Conservation (phyloP, 2,888 invertebrate genomes). For the Xanthorhoe spadicearia region DNA sequence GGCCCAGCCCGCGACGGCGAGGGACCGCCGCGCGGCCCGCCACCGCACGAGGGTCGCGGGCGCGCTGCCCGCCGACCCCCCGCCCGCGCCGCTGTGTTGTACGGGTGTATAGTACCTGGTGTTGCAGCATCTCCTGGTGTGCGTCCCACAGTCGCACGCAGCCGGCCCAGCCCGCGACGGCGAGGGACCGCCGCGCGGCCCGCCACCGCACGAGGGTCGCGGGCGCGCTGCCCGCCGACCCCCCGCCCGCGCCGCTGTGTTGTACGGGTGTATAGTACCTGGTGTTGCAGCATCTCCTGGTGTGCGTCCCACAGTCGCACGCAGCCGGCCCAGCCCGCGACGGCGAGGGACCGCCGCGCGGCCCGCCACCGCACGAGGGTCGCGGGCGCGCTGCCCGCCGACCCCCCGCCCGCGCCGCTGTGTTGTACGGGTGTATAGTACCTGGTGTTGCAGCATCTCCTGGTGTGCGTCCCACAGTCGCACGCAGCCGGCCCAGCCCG, state of each 20-base stretch:
- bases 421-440: too few species aligned
- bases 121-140: too few species aligned
- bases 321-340: not conserved
- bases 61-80: conserved; percentile 48
- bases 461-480: conserved; percentile 95
- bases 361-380: conserved; percentile 65
- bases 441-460: conserved; percentile 90
- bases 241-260: conserved; percentile 68
- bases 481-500: conserved; percentile 59
- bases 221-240: conserved; percentile 55
- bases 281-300: conserved; percentile 90
- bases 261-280: too few species aligned
- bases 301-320: conserved; percentile 95
- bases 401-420: not conserved
- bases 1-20: conserved; percentile 94
- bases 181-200: conserved; percentile 55
- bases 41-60: conserved; percentile 65
- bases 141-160: conserved; percentile 94
- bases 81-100: conserved; percentile 78
- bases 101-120: too few species aligned
- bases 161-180: conserved; percentile 96
- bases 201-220: conserved; percentile 67
- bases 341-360: conserved; percentile 86
- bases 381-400: conserved; percentile 61
- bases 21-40: conserved; percentile 53